Conservation (phyloP, 2,888 invertebrate genomes). For the Caenorhabditis zanzibari region DNA sequence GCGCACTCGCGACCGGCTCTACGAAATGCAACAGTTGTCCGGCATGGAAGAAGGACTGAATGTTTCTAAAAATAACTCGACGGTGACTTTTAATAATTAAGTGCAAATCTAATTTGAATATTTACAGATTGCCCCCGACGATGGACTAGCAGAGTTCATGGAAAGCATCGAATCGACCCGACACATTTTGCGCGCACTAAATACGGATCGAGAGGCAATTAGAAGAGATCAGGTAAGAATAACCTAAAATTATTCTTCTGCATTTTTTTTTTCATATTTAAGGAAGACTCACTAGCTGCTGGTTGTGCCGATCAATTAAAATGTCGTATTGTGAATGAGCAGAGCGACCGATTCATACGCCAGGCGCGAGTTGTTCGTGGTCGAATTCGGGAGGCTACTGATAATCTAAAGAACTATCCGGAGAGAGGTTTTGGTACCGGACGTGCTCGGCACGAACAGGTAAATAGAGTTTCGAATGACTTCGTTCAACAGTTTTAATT, state of each 20-base stretch:
- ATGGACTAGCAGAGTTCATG: conserved; percentile 45
- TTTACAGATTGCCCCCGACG: conserved; percentile 15
- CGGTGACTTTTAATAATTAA: not conserved
- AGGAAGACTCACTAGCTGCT: conserved; percentile 40
- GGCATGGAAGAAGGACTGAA: conserved; percentile 41
- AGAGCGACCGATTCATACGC: conserved; percentile 54
- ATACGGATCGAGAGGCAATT: conserved; percentile 48
- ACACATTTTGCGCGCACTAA: conserved; percentile 44
- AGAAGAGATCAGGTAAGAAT: conserved; percentile 25
- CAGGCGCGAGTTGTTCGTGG: conserved; percentile 13
- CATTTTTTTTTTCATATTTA: not conserved
- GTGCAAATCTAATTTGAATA: not conserved
- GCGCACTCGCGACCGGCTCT: conserved; percentile 36
- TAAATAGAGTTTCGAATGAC: not conserved
- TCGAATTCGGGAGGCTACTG: conserved; percentile 1
- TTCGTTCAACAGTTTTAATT: too few species aligned
- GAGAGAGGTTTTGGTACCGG: conserved; percentile 22
- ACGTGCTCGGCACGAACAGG: conserved; percentile 56
- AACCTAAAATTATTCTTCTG: not conserved
- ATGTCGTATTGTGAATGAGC: conserved; percentile 33
- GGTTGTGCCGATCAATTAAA: conserved; percentile 35
- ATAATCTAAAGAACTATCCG: conserved; percentile 35
- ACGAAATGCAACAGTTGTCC: conserved; percentile 49
- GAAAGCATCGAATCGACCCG: conserved; percentile 44
- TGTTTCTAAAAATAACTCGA: not conserved